Percentiles rank a stretch among this genome's conserved stretches.
These are phyloP conservation scores for Heterodera schachtii DNA, from an alignment of 1,140 invertebrate genomes.

Conservation along the genomic window DNA sequence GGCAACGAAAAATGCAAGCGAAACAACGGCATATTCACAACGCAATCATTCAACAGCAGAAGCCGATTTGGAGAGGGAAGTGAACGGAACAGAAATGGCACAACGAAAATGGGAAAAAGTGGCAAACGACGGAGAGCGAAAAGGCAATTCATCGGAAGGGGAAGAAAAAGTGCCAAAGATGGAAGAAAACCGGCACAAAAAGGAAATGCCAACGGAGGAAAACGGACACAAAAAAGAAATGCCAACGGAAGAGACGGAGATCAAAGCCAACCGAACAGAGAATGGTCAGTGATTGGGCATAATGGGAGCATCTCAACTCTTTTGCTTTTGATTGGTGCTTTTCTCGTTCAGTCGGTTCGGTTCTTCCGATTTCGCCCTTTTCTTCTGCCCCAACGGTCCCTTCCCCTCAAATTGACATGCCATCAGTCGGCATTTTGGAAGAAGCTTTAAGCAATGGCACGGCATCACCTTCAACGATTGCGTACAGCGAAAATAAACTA, in stretches of 20 bases:
- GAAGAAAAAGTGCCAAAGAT: background rate
- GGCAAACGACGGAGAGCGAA: too few species aligned
- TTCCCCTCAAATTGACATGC: background rate
- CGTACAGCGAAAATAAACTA: background rate
- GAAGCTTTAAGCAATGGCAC: background rate
- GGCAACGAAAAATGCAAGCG: background rate
- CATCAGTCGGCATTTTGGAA: background rate
- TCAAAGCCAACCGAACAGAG: background rate
- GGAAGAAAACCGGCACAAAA: background rate
- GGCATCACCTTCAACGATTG: background rate
- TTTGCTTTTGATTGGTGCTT: background rate
- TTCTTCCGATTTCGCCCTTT: background rate
- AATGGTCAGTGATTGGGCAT: too few species aligned
- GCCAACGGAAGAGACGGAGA: background rate
- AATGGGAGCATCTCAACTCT: background rate
- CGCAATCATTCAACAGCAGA: background rate
- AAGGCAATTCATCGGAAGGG: background rate
- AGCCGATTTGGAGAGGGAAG: background rate
- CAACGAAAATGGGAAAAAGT: too few species aligned
- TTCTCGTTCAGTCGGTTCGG: background rate
- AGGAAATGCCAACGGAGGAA: background rate
- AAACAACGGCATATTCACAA: background rate
- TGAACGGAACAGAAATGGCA: too few species aligned
- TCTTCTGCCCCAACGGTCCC: background rate
- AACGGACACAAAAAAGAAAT: background rate